These are phyloP conservation scores for Acrocephalus arundinaceus DNA, from an alignment of 2,113 vertebrate genomes.

Conservation along the genomic window DNA sequence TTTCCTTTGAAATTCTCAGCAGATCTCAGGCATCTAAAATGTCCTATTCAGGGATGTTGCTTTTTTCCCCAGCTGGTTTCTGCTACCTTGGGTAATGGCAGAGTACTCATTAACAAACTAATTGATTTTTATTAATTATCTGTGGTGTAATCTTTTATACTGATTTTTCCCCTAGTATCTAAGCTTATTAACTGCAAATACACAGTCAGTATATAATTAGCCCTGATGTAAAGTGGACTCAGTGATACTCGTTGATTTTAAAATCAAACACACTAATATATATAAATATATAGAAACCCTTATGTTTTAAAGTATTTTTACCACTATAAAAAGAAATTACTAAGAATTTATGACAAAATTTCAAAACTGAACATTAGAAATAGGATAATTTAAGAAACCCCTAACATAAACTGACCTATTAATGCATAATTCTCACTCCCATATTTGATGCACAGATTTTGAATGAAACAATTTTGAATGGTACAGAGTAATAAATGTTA, in stretches of 20 bases:
- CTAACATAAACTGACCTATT: not conserved
- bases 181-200: conserved; percentile 78
- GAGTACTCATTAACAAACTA: conserved; percentile 82
- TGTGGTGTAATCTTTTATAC: conserved; percentile 73
- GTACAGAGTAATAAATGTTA: not conserved
- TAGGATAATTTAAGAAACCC: not conserved
- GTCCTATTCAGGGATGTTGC: conserved; percentile 63
- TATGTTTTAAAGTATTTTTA: not conserved
- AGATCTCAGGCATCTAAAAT: conserved; percentile 64
- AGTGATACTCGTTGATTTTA: conserved; percentile 30
- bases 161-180: conserved; percentile 74
- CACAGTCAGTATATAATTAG: conserved; percentile 65
- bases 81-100: conserved; percentile 74
- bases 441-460: not conserved
- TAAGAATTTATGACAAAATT: not conserved
- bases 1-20: conserved; percentile 78
- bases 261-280: not conserved
- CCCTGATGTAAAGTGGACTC: conserved; percentile 63
- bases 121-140: conserved; percentile 88
- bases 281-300: not conserved
- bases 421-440: not conserved
- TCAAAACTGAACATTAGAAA: not conserved
- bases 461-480: not conserved
- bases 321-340: not conserved
- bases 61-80: conserved; percentile 62